Evolutionary conservation across 2,888 invertebrate genomes (phyloP).

Genomic region (Ctena decussata): DNA sequence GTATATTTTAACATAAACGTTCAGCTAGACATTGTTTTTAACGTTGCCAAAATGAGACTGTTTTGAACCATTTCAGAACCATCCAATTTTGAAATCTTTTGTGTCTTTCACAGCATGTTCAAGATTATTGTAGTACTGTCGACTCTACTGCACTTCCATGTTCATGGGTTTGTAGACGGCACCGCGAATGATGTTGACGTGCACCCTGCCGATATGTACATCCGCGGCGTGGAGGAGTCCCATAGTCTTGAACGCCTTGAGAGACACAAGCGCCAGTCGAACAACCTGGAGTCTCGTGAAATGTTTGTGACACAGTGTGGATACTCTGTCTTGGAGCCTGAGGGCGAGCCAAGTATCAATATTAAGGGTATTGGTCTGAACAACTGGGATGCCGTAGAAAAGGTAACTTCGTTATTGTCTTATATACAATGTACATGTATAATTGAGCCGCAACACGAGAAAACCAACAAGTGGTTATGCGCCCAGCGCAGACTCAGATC

Average conservation of each 20-base stretch:
- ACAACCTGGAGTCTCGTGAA: not conserved
- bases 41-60: too few species aligned
- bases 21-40: too few species aligned
- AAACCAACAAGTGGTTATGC: too few species aligned
- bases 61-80: too few species aligned
- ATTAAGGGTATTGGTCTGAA: constrained; percentile 25
- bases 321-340: constrained; percentile 17
- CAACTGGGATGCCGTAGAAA: not conserved
- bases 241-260: not conserved
- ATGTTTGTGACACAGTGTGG: constrained; percentile 49
- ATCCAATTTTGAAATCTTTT: too few species aligned
- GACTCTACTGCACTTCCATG: not conserved
- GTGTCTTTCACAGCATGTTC: not conserved
- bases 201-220: not conserved
- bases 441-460: too few species aligned
- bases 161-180: not conserved
- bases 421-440: too few species aligned
- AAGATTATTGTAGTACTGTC: not conserved
- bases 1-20: too few species aligned
- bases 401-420: constrained; percentile 25
- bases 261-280: not conserved
- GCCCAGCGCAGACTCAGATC: too few species aligned
- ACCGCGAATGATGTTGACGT: not conserved
- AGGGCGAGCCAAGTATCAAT: constrained; percentile 42
- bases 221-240: not conserved